phyloP scores from a whole-genome alignment of 1,140 invertebrate genomes.

The Myzus persicae region DNA sequence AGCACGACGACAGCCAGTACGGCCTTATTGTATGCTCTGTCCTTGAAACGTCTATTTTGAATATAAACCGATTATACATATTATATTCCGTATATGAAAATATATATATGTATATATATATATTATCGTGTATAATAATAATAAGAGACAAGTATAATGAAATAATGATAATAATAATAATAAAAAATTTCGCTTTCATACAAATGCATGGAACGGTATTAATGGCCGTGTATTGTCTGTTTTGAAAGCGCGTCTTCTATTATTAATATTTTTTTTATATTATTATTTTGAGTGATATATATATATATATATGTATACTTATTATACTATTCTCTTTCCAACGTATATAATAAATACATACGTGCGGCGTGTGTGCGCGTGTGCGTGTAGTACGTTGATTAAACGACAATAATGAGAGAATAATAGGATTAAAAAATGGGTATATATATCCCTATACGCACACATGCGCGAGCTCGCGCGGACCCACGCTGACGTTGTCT shows the following conservation, averaged over 20 bases:
- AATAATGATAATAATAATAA: conserved; percentile 23
- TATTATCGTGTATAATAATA: conserved; percentile 38
- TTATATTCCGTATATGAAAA: conserved; percentile 44
- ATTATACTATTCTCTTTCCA: conserved; percentile 46
- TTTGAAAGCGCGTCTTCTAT: conserved; percentile 57
- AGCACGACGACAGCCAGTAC: conserved; percentile 53
- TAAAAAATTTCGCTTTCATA: conserved; percentile 58
- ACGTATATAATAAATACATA: neutral
- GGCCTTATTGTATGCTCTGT: conserved; percentile 38
- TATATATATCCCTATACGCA: neutral
- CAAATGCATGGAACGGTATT: conserved; percentile 55
- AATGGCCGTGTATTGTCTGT: conserved; percentile 58
- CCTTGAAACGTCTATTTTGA: conserved; percentile 59
- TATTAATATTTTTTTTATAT: conserved; percentile 55
- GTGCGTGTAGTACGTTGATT: conserved; percentile 46
- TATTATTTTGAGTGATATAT: conserved; percentile 46
- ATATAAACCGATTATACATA: conserved; percentile 58
- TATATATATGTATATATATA: neutral
- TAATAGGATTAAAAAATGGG: conserved; percentile 59
- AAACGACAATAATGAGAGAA: conserved; percentile 59
- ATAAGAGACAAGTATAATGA: conserved; percentile 55
- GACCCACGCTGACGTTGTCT: conserved; percentile 58
- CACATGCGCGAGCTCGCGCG: neutral
- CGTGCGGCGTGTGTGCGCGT: neutral
- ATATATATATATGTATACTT: conserved; percentile 26